These are phyloP conservation scores for Anadara kagoshimensis DNA, from an alignment of 1,140 invertebrate genomes.

Conservation along the genomic window DNA sequence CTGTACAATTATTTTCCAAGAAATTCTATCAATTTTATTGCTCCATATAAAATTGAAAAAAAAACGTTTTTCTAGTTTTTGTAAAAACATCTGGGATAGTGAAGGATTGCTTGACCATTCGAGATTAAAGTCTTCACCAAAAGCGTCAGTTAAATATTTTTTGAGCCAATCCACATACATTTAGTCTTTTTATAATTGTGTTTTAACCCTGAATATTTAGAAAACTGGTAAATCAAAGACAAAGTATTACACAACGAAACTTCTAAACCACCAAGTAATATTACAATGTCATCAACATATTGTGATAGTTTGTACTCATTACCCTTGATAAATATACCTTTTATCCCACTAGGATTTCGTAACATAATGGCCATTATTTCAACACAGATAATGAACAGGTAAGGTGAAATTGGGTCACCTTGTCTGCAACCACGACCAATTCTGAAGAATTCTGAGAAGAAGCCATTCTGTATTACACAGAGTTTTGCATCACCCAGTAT, in stretches of 20 bases:
- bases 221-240: neutral
- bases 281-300: conserved; percentile 24
- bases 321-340: neutral
- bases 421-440: conserved; percentile 18
- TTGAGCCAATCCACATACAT: conserved; percentile 5
- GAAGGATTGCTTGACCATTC: neutral
- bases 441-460: conserved; percentile 16
- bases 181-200: conserved; percentile 13
- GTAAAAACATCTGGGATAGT: neutral
- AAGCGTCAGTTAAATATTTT: neutral
- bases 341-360: neutral
- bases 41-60: conserved; percentile 12
- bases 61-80: neutral
- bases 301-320: conserved; percentile 3
- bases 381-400: conserved; percentile 16
- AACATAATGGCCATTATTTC: conserved; percentile 19
- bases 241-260: neutral
- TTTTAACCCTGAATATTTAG: conserved; percentile 4
- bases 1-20: neutral
- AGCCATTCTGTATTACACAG: conserved; percentile 5
- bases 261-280: neutral
- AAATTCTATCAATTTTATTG: neutral
- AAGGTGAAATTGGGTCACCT: conserved; percentile 18
- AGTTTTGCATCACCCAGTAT: neutral
- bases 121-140: neutral